phyloP scores from a whole-genome alignment of 2,797 vertebrate genomes.

The Falco concolor region DNA sequence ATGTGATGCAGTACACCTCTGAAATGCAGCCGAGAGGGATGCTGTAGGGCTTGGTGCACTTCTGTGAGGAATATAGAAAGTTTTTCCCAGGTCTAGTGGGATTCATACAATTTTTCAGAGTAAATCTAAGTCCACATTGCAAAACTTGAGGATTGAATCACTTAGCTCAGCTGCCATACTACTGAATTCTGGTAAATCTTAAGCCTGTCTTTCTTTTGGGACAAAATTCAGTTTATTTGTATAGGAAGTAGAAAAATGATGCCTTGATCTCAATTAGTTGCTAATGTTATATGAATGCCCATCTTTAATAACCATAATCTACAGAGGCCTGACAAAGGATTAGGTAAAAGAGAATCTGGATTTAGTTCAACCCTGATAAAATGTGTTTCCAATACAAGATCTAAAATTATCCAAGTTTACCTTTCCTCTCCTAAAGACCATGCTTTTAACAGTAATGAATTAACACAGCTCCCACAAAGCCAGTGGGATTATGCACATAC shows the following conservation, averaged over 20 bases:
- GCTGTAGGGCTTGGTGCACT: accelerated
- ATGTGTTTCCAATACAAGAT: not conserved
- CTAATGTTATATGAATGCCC: not conserved
- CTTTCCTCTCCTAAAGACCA: not conserved
- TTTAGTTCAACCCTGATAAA: slow-evolving; percentile 2
- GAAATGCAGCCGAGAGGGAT: not conserved
- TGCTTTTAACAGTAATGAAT: not conserved
- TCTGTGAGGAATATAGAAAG: not conserved
- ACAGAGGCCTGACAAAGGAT: not conserved
- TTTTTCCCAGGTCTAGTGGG: not conserved
- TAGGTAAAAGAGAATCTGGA: not conserved
- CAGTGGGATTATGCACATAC: not conserved
- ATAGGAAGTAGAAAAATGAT: slow-evolving; percentile 2
- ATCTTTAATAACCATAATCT: not conserved
- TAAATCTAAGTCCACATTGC: not conserved
- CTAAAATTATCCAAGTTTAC: not conserved
- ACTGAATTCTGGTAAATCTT: not conserved
- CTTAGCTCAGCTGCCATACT: not conserved
- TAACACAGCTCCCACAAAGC: not conserved
- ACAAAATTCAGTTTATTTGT: not conserved
- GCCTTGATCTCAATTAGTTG: slow-evolving; percentile 4
- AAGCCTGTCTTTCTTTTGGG: not conserved
- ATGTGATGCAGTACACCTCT: not conserved
- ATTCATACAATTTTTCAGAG: not conserved
- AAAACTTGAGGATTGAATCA: not conserved